Evolutionary conservation across 1,140 invertebrate genomes (phyloP).

Genomic region (Cherax quadricarinatus): DNA sequence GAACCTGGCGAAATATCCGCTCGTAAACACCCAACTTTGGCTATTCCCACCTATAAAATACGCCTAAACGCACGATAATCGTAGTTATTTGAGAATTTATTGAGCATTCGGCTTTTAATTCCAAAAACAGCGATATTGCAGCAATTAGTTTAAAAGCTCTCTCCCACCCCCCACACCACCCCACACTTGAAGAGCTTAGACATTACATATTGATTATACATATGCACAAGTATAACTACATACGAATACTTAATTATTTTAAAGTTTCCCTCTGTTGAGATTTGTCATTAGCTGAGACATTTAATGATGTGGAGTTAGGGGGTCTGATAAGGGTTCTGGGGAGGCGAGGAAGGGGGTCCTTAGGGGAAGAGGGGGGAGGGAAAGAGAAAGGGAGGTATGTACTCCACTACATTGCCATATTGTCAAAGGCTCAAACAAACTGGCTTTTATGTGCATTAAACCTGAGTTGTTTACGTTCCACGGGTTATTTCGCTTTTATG

Average conservation of each 20-base stretch:
- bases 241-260: not conserved
- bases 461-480: slow-evolving; percentile 4
- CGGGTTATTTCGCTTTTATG: slow-evolving; percentile 11
- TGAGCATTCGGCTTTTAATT: slow-evolving; percentile 33
- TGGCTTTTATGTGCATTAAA: not conserved
- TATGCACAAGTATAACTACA: not conserved
- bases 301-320: not conserved
- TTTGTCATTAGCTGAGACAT: not conserved
- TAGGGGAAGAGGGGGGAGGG: not conserved
- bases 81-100: slow-evolving; percentile 40
- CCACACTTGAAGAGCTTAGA: not conserved
- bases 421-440: not conserved
- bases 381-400: not conserved
- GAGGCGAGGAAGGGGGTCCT: not conserved
- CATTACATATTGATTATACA: not conserved
- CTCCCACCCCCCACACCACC: not conserved
- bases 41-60: slow-evolving; percentile 37
- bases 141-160: slow-evolving; percentile 35
- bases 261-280: not conserved
- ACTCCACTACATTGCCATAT: not conserved
- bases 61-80: slow-evolving; percentile 39
- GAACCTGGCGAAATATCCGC: slow-evolving; percentile 22
- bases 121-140: slow-evolving; percentile 26
- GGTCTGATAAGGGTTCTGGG: not conserved
- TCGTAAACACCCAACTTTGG: slow-evolving; percentile 33